Evolutionary conservation across 23 tunicate genomes (phyloP), one percentile per base, ranked within the genome.

Genomic region (Oikopleura dioica): DNA sequence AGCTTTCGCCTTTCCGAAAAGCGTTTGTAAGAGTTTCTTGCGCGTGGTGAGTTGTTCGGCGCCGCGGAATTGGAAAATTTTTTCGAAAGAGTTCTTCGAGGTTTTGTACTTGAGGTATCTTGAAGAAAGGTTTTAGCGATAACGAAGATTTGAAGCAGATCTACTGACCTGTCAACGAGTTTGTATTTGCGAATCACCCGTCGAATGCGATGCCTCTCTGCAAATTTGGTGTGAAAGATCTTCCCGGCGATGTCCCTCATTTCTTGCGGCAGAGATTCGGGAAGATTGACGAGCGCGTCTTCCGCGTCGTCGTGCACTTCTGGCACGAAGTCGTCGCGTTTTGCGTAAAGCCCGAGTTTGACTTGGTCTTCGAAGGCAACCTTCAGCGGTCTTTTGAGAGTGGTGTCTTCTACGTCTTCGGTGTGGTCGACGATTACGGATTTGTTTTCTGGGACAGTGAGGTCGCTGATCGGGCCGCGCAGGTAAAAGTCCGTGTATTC

Each of bases 141-240:
- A n/a, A n/a, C n/a, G n/a, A n/a, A n/a, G n/a, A n/a, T n/a, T n/a
- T n/a, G n/a, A n/a, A n/a, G n/a, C n/a, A n/a, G n/a, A n/a, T n/a
- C n/a, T n/a, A n/a, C n/a, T n/a, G 16, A 63, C 72, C 72, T 63
- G 72, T 63, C 72, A 21, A 28, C 72, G 33, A 63, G 72, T 63
- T 28, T 63, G 72, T 63, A 63, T 63, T 63, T 31, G 4, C 72
- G 16, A 28, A 63, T 63, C 2, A 63, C 2, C 26, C 33, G 29
- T 63, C 72, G 29, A 12, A 12, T 63, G 16, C 72, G 16, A 63
- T 63, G 72, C 26, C 72, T 24, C 33, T 63, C 72, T 2, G 16
- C 30, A 63, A 63, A 63, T 63, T 63, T 23, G 4, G 30, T 24
- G 26, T 63, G 72, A 28, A 63, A 63, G 2, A 63, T 63, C 30